A percentile compares a stretch with the other conserved stretches of the same genome.
These are phyloP conservation scores for Chaetodon trifascialis DNA, from an alignment of 2,113 vertebrate genomes.

Conservation along the genomic window DNA sequence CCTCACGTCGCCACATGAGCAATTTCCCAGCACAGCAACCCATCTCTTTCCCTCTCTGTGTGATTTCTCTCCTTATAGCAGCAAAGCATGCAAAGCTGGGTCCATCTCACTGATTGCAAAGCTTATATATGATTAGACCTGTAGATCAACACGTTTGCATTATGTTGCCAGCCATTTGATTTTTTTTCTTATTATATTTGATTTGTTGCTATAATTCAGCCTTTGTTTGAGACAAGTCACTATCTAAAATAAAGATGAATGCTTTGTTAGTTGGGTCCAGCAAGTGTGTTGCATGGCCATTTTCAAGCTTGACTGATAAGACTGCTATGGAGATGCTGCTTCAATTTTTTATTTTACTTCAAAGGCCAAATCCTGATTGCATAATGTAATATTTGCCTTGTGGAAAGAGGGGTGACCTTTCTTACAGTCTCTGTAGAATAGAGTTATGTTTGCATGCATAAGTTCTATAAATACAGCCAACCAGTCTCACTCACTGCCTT, in stretches of 20 bases:
- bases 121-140: neutral
- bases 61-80: no score
- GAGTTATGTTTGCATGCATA: slow-evolving; percentile 13
- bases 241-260: slow-evolving; percentile 3
- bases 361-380: slow-evolving; percentile 33
- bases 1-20: slow-evolving; percentile 7
- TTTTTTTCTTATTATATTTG: neutral
- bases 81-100: neutral
- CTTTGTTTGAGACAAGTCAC: neutral
- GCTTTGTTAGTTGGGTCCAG: neutral
- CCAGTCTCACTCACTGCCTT: neutral
- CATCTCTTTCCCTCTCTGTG: neutral
- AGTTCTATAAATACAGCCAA: neutral
- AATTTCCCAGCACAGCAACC: slow-evolving; percentile 12
- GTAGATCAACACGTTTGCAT: neutral
- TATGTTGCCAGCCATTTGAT: neutral
- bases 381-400: slow-evolving; percentile 38
- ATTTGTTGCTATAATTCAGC: neutral
- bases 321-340: neutral
- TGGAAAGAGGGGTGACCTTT: slow-evolving; percentile 14
- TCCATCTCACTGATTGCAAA: neutral
- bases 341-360: slow-evolving; percentile 10
- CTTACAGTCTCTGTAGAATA: neutral
- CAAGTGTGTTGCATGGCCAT: slow-evolving; percentile 1
- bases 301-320: neutral